phyloP scores from a whole-genome alignment of 2,113 vertebrate species.

The Aleadryas rufinucha region DNA sequence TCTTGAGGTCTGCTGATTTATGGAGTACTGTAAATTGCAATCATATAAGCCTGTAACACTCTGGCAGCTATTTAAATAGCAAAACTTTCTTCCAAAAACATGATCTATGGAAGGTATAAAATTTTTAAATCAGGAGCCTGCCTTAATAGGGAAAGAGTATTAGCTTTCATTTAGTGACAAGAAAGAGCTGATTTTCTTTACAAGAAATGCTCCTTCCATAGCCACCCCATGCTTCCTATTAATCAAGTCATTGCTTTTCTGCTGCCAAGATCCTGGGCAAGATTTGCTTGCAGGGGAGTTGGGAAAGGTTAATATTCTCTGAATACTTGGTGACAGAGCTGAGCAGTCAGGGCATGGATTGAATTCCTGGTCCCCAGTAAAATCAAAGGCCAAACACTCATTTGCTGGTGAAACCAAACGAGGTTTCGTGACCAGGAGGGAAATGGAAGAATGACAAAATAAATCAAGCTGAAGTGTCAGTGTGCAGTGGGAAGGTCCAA shows the following conservation, averaged over 20 bases:
- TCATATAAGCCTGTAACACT: slow-evolving; percentile 52
- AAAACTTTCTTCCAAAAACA: slow-evolving; percentile 67
- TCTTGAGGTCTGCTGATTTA: slow-evolving; percentile 68
- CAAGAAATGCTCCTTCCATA: slow-evolving; percentile 1
- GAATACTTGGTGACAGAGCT: background rate
- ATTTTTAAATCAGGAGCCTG: slow-evolving; percentile 53
- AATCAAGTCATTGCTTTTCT: background rate
- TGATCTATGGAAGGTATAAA: slow-evolving; percentile 62
- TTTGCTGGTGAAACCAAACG: background rate
- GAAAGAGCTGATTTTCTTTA: slow-evolving; percentile 43
- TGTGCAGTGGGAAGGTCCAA: background rate
- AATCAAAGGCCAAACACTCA: background rate
- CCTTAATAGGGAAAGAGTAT: slow-evolving; percentile 51
- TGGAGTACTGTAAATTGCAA: slow-evolving; percentile 66
- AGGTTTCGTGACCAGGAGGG: background rate
- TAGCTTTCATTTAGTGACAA: slow-evolving; percentile 53
- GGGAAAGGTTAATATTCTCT: slow-evolving; percentile 24
- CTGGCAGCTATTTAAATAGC: slow-evolving; percentile 69
- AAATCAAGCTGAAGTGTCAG: background rate
- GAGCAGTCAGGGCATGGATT: background rate
- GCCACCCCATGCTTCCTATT: background rate
- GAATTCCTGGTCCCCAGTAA: background rate
- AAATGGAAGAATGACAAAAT: background rate
- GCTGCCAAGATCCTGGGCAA: background rate
- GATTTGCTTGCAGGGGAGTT: background rate